A percentile compares a stretch with the other conserved stretches of the same genome.
Evolutionary conservation across 2,113 vertebrate species (phyloP).

Genomic region (Aldabrachelys gigantea): DNA sequence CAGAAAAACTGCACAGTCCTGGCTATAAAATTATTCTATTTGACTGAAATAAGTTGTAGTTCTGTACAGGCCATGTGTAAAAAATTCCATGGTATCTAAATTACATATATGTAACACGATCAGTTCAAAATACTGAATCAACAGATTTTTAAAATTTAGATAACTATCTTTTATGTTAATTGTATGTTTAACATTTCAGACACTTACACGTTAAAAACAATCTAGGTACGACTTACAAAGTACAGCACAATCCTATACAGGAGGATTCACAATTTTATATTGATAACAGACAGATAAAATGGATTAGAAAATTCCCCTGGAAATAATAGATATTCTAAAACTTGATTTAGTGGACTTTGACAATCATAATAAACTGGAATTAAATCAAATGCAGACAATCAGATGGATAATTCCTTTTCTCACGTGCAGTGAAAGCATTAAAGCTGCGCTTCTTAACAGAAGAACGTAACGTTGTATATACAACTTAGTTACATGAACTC

Average conservation of each 20-base stretch:
- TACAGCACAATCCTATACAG: neutral
- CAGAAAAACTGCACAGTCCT: neutral
- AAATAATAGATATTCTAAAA: neutral
- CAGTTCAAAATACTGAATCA: neutral
- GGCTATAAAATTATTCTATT: neutral
- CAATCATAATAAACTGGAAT: neutral
- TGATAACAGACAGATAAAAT: neutral
- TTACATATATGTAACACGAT: neutral
- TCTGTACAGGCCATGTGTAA: neutral
- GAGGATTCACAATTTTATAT: neutral
- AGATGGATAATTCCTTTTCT: neutral
- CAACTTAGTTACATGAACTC: neutral
- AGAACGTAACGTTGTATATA: conserved; percentile 6
- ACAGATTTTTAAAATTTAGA: neutral
- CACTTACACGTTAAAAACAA: neutral
- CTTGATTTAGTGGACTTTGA: neutral
- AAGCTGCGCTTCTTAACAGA: neutral
- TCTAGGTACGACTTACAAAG: neutral
- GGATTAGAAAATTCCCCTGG: rapidly evolving
- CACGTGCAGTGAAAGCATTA: neutral
- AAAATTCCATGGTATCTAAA: neutral
- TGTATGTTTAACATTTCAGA: neutral
- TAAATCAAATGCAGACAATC: neutral
- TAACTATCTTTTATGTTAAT: neutral
- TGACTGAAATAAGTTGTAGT: neutral